Evolutionary conservation across 2,888 invertebrate species (phyloP).

Genomic region (Epistrophe grossulariae): DNA sequence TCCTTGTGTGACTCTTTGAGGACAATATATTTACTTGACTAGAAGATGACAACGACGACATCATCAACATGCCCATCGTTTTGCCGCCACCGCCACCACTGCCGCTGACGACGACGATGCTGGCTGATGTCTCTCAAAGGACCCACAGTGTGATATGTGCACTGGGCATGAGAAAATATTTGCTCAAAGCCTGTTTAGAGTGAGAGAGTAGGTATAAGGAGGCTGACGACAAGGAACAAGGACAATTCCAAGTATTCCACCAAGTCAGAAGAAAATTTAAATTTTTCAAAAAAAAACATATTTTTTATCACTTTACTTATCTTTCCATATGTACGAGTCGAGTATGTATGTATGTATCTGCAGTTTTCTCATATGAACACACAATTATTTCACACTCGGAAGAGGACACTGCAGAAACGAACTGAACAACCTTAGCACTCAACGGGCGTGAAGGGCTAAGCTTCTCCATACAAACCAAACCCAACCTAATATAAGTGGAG

Average conservation of each 20-base stretch:
- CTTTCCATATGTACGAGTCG: neutral
- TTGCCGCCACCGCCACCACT: neutral
- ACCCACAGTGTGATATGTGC: constrained; percentile 53
- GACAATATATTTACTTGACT: constrained; percentile 74
- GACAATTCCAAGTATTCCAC: constrained; percentile 7
- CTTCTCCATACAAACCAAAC: constrained; percentile 23
- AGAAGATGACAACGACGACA: constrained; percentile 72
- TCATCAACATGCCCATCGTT: constrained; percentile 71
- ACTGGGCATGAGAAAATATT: constrained; percentile 58
- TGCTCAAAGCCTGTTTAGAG: constrained; percentile 35
- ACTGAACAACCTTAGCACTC: constrained; percentile 31
- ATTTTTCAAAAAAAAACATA: constrained; percentile 55
- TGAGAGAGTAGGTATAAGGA: neutral
- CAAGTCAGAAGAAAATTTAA: constrained; percentile 57
- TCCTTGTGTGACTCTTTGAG: constrained; percentile 69
- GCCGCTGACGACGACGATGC: too few species aligned
- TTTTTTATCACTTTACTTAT: constrained; percentile 51
- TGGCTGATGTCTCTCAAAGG: constrained; percentile 34
- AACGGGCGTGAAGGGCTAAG: constrained; percentile 45
- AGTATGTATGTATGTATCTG: neutral
- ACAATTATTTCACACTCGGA: constrained; percentile 10
- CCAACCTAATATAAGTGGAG: constrained; percentile 35
- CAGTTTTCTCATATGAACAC: constrained; percentile 19
- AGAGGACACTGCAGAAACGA: constrained; percentile 6
- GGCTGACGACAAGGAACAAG: constrained; percentile 30